These are phyloP conservation scores for Dicerorhinus sumatrensis DNA, from an alignment of 2,113 vertebrate species.

Conservation along the genomic window DNA sequence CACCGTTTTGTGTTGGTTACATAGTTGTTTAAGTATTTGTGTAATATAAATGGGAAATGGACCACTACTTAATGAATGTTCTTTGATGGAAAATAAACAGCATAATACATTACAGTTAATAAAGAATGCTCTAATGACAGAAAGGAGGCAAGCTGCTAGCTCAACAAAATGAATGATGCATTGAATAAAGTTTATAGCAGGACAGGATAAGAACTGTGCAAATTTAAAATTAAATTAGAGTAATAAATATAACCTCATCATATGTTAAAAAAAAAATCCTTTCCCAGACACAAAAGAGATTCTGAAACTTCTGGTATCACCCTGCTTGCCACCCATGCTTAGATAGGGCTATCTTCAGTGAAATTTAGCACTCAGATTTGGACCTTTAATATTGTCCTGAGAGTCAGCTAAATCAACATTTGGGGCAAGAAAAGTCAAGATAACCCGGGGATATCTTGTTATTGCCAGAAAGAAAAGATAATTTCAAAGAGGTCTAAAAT, in stretches of 20 bases:
- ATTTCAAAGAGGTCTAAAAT: background rate
- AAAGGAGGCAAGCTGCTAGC: background rate
- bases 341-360: background rate
- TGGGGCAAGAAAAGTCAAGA: conserved; percentile 9
- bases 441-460: conserved; percentile 39
- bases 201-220: background rate
- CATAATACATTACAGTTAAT: background rate
- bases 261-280: background rate
- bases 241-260: background rate
- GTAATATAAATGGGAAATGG: background rate
- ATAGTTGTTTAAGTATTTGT: background rate
- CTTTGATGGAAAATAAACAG: background rate
- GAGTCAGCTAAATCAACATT: background rate
- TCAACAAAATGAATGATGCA: background rate
- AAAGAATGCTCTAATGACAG: background rate
- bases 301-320: background rate
- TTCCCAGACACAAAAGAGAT: background rate
- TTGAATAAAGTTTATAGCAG: background rate
- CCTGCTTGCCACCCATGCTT: background rate
- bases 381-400: background rate
- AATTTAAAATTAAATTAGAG: conserved; percentile 2
- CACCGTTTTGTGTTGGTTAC: background rate
- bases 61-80: background rate
- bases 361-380: background rate
- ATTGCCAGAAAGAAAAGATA: background rate